phyloP scores from a whole-genome alignment of 2,113 vertebrate species.

The Pycnonotus jocosus region DNA sequence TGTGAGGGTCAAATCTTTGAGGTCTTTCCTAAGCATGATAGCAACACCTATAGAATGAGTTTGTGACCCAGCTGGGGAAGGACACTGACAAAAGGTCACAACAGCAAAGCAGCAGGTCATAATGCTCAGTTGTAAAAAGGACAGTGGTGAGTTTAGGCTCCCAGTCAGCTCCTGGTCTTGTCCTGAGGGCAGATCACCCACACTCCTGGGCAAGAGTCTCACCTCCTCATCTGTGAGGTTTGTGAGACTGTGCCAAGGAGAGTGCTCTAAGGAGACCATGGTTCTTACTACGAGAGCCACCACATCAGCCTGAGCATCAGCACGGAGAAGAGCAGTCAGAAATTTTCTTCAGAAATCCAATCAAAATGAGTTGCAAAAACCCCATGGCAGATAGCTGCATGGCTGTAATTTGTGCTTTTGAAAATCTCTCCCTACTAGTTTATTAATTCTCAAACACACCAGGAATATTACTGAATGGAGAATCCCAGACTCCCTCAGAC shows the following conservation, averaged over 20 bases:
- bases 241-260: not conserved
- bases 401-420: not conserved
- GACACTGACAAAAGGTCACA: not conserved
- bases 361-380: not conserved
- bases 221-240: not conserved
- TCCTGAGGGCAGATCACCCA: not conserved
- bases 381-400: not conserved
- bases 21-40: not conserved
- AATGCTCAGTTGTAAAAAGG: not conserved
- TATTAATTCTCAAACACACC: not conserved
- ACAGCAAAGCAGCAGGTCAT: not conserved
- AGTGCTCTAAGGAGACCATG: not conserved
- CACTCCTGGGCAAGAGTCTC: not conserved
- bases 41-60: accelerated
- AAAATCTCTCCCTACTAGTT: not conserved
- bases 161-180: not conserved
- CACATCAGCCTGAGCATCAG: not conserved
- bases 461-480: not conserved
- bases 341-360: not conserved
- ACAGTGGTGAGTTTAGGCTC: not conserved
- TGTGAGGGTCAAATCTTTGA: not conserved
- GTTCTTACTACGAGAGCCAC: not conserved
- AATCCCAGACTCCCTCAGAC: not conserved
- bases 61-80: not conserved
- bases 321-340: not conserved